These are phyloP conservation scores for Pterocles orientalis DNA, from an alignment of 2,113 vertebrate species.

Conservation along the genomic window DNA sequence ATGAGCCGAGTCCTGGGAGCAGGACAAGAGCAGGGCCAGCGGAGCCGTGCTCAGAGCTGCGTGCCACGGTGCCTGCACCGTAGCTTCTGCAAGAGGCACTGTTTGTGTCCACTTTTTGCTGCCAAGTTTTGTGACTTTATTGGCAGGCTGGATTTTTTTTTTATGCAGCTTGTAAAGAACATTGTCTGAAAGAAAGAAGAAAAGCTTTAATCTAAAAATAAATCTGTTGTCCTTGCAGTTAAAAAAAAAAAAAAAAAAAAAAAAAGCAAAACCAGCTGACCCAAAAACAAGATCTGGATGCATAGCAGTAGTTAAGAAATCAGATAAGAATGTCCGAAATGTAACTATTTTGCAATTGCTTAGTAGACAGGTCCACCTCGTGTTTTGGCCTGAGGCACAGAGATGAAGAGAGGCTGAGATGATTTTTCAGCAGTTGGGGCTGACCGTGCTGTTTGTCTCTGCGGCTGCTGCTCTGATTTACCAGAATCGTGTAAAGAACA, in stretches of 20 bases:
- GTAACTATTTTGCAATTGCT: neutral
- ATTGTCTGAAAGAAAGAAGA: neutral
- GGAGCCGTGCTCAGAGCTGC: neutral
- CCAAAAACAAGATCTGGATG: neutral
- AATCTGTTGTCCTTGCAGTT: neutral
- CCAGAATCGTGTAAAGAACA: neutral
- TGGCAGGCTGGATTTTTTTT: neutral
- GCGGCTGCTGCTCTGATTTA: neutral
- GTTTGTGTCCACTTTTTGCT: neutral
- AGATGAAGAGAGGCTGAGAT: neutral
- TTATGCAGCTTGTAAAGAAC: neutral
- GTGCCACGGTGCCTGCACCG: neutral
- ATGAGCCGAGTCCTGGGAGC: too few relatives aligned
- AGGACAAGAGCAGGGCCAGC: neutral
- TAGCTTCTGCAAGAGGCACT: neutral
- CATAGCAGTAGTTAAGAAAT: neutral
- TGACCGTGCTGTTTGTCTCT: neutral
- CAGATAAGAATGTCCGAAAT: neutral
- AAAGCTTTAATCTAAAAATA: neutral
- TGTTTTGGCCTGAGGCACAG: neutral
- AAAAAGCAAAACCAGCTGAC: neutral
- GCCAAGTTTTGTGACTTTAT: neutral
- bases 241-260: neutral
- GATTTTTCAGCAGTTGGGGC: neutral
- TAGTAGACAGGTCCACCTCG: neutral